Conservation (phyloP, 2,888 invertebrate genomes). For the Ceramica pisi region DNA sequence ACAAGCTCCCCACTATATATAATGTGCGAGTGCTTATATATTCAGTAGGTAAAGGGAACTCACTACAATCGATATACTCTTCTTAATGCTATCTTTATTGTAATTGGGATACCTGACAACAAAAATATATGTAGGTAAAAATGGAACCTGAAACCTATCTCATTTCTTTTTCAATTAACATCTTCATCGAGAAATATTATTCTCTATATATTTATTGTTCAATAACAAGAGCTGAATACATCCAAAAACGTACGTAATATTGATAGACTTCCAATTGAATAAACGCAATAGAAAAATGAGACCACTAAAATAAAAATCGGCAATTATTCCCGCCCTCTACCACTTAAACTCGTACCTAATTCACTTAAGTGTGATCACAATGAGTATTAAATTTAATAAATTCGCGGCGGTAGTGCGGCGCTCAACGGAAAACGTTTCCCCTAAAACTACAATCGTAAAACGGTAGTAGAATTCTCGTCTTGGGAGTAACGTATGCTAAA, state of each 20-base stretch:
- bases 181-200: slow-evolving; percentile 6
- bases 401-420: slow-evolving; percentile 66
- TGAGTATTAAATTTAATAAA: slow-evolving; percentile 75
- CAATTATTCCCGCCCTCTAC: slow-evolving; percentile 58
- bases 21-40: too few relatives aligned
- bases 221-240: not conserved
- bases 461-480: slow-evolving; percentile 77
- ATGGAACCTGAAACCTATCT: not conserved
- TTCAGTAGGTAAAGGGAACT: not conserved
- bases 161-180: slow-evolving; percentile 37
- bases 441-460: slow-evolving; percentile 88
- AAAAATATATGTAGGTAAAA: not conserved
- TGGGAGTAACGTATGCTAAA: slow-evolving; percentile 89
- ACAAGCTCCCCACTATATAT: not conserved
- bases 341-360: slow-evolving; percentile 67
- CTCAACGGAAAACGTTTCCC: slow-evolving; percentile 72
- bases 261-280: slow-evolving; percentile 53
- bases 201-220: slow-evolving; percentile 8
- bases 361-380: slow-evolving; percentile 68
- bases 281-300: slow-evolving; percentile 47
- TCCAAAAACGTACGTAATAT: not conserved
- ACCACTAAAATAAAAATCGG: slow-evolving; percentile 54
- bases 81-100: not conserved
- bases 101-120: not conserved
- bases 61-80: not conserved